These are phyloP conservation scores for Acrocephalus arundinaceus DNA, from an alignment of 2,113 vertebrate genomes.

Conservation along the genomic window DNA sequence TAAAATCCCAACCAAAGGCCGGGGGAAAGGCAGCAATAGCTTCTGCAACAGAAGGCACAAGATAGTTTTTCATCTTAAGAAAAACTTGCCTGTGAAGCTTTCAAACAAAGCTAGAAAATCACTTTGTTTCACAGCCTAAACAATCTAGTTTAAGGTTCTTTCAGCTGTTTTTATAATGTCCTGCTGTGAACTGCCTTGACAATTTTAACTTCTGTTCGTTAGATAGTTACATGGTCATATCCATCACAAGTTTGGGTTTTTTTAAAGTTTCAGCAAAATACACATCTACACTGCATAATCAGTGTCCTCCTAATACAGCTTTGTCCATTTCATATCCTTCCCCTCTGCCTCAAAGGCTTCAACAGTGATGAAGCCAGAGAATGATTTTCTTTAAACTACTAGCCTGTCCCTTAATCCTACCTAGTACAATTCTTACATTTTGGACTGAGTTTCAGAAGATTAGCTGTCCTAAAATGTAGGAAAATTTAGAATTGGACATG, in stretches of 20 bases:
- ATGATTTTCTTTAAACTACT: not conserved
- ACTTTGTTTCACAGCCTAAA: not conserved
- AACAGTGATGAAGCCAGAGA: not conserved
- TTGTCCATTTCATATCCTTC: not conserved
- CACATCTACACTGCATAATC: not conserved
- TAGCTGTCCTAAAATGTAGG: not conserved
- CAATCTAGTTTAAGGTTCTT: not conserved
- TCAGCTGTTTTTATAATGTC: not conserved
- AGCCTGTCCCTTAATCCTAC: not conserved
- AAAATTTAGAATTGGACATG: not conserved
- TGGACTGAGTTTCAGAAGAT: not conserved
- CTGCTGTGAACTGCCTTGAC: not conserved
- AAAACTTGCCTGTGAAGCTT: not conserved
- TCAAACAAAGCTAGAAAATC: not conserved
- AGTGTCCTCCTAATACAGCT: not conserved
- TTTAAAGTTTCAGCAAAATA: not conserved
- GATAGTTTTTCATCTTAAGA: not conserved
- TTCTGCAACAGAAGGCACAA: not conserved
- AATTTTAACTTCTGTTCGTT: not conserved
- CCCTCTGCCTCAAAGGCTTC: not conserved
- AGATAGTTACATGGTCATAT: not conserved
- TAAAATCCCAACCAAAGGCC: not conserved
- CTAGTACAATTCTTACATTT: not conserved
- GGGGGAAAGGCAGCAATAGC: not conserved
- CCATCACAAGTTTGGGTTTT: not conserved